Evolutionary conservation across 1,140 invertebrate species (phyloP).

Genomic region (Aculops lycopersici): DNA sequence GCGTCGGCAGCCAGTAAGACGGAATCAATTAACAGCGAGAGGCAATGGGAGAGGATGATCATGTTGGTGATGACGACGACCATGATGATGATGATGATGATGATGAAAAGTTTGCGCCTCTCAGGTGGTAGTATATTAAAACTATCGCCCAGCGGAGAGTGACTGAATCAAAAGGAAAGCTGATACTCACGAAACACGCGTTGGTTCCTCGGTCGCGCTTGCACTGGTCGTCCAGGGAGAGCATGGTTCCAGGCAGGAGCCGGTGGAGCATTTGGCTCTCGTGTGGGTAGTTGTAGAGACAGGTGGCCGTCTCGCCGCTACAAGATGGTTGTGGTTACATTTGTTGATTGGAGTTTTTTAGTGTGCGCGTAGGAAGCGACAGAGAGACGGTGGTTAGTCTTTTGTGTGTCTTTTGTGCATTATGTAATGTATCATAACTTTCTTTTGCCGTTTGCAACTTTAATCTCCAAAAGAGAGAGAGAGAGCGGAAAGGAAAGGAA

Average conservation of each 20-base stretch:
- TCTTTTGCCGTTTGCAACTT: too few relatives aligned
- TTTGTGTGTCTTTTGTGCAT: too few relatives aligned
- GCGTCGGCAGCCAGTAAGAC: not conserved
- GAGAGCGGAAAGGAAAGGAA: conserved; percentile 1
- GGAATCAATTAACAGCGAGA: not conserved
- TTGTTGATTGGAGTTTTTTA: not conserved
- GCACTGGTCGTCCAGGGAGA: conserved; percentile 66
- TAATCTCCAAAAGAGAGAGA: conserved; percentile 1
- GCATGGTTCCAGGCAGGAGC: conserved; percentile 52
- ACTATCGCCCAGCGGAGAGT: too few relatives aligned
- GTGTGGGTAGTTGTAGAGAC: conserved; percentile 65
- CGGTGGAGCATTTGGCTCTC: conserved; percentile 58
- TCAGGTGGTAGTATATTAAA: too few relatives aligned
- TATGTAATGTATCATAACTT: too few relatives aligned
- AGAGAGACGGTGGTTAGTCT: not conserved
- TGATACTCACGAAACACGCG: conserved; percentile 38
- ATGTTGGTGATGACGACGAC: too few relatives aligned
- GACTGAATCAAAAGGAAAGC: not conserved
- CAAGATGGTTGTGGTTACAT: conserved; percentile 5
- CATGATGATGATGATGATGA: too few relatives aligned
- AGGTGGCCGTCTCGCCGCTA: conserved; percentile 71
- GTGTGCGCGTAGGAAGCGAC: not conserved
- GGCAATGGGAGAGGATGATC: conserved; percentile 2
- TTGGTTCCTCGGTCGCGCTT: conserved; percentile 64
- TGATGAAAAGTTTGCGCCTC: too few relatives aligned